phyloP scores from a whole-genome alignment of 2,797 vertebrate genomes.

The Podarcis siculus region DNA sequence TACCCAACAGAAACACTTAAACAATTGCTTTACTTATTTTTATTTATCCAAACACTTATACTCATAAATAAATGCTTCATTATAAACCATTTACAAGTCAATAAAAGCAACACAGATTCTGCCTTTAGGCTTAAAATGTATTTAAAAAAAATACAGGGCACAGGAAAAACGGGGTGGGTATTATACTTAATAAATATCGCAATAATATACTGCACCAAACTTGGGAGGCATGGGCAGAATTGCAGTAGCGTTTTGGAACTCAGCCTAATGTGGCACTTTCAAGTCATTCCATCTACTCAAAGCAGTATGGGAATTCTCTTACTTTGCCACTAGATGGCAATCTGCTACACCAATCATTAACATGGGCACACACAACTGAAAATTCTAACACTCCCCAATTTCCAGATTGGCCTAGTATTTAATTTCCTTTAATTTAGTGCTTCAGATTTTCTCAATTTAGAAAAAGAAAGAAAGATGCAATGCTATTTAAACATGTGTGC shows the following conservation, averaged over 20 bases:
- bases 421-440: not conserved
- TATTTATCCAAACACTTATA: too few relatives aligned
- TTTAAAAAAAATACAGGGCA: too few relatives aligned
- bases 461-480: not conserved
- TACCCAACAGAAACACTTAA: not conserved
- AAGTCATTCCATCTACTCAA: not conserved
- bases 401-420: not conserved
- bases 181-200: not conserved
- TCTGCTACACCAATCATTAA: not conserved
- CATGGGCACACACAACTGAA: not conserved
- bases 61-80: too few relatives aligned
- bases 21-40: not conserved
- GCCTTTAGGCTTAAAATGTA: too few relatives aligned
- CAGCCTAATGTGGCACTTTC: not conserved
- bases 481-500: not conserved
- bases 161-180: not conserved
- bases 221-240: not conserved
- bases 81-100: too few relatives aligned
- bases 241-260: not conserved
- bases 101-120: too few relatives aligned
- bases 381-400: not conserved
- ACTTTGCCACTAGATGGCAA: slow-evolving; percentile 36
- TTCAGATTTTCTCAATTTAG: not conserved
- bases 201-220: not conserved
- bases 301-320: not conserved